These are phyloP conservation scores for Odontothrips loti DNA, from an alignment of 2,888 invertebrate species.

Conservation along the genomic window DNA sequence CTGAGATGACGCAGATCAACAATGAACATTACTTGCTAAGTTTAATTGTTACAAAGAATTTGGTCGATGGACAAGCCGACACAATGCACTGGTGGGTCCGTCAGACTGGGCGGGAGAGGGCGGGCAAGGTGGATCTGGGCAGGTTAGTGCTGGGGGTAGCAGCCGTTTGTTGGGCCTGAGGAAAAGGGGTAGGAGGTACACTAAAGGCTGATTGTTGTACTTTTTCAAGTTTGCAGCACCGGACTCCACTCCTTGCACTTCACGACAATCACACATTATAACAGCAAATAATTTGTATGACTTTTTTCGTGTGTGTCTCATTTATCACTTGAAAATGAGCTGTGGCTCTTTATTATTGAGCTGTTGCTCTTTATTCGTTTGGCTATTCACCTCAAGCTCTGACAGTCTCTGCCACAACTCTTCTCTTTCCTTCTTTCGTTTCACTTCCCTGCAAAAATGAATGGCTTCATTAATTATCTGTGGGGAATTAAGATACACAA, in stretches of 20 bases:
- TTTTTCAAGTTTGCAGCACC: conserved; percentile 20
- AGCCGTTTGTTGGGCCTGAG: conserved; percentile 11
- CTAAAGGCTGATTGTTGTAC: conserved; percentile 25
- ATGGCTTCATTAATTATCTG: not conserved
- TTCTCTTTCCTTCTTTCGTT: conserved; percentile 92
- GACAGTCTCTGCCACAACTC: conserved; percentile 84
- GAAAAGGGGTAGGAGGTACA: conserved; percentile 23
- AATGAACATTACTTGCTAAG: conserved; percentile 14
- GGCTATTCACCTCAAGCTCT: conserved; percentile 20
- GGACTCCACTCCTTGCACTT: conserved; percentile 24
- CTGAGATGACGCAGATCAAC: conserved; percentile 25
- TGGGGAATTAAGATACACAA: not conserved
- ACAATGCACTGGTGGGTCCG: conserved; percentile 18
- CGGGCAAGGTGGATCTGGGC: not conserved
- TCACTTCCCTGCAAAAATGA: conserved; percentile 71
- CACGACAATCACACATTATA: conserved; percentile 20
- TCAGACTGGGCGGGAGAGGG: conserved; percentile 22
- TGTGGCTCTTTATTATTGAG: conserved; percentile 25
- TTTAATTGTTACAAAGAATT: conserved; percentile 25
- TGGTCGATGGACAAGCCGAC: conserved; percentile 19
- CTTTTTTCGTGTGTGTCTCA: conserved; percentile 17
- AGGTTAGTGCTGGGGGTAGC: not conserved
- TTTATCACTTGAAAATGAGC: conserved; percentile 23
- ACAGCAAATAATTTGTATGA: conserved; percentile 25
- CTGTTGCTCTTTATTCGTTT: conserved; percentile 25